phyloP scores from a whole-genome alignment of 2,888 invertebrate genomes.

The Subacronicta megacephala region DNA sequence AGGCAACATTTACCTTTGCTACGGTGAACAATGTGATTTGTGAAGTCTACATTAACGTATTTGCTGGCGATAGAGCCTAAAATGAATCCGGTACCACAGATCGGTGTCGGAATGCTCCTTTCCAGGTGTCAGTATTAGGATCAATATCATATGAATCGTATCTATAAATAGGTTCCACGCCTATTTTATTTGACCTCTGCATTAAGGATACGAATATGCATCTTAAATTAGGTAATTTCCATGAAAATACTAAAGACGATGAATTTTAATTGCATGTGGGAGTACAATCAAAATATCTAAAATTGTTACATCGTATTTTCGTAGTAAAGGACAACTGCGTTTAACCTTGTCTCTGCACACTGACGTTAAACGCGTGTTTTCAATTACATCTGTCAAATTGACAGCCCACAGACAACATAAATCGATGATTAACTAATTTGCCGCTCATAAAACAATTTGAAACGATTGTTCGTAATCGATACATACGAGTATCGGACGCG shows the following conservation, averaged over 20 bases:
- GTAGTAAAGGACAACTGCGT: slow-evolving; percentile 27
- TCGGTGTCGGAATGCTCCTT: too few relatives aligned
- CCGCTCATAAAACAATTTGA: slow-evolving; percentile 45
- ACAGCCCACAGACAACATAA: slow-evolving; percentile 45
- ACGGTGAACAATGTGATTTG: too few relatives aligned
- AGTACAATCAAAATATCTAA: slow-evolving; percentile 45
- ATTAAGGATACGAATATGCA: slow-evolving; percentile 4
- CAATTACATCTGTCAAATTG: slow-evolving; percentile 54
- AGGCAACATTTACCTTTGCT: too few relatives aligned
- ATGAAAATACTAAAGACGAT: slow-evolving; percentile 16
- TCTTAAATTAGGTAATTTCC: slow-evolving; percentile 11
- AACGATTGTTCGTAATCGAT: slow-evolving; percentile 53
- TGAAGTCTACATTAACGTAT: too few relatives aligned
- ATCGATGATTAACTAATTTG: slow-evolving; percentile 55
- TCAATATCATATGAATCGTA: too few relatives aligned
- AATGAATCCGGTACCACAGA: too few relatives aligned
- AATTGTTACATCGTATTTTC: slow-evolving; percentile 42
- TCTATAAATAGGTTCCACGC: slow-evolving; percentile 18
- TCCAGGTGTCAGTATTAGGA: too few relatives aligned
- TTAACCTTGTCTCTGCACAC: slow-evolving; percentile 15
- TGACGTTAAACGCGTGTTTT: slow-evolving; percentile 37
- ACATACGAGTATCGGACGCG: slow-evolving; percentile 50
- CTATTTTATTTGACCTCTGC: slow-evolving; percentile 30
- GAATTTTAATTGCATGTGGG: slow-evolving; percentile 37
- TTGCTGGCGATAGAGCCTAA: too few relatives aligned